Conservation (phyloP, 1,140 invertebrate species). For the Cardiocondyla obscurior region DNA sequence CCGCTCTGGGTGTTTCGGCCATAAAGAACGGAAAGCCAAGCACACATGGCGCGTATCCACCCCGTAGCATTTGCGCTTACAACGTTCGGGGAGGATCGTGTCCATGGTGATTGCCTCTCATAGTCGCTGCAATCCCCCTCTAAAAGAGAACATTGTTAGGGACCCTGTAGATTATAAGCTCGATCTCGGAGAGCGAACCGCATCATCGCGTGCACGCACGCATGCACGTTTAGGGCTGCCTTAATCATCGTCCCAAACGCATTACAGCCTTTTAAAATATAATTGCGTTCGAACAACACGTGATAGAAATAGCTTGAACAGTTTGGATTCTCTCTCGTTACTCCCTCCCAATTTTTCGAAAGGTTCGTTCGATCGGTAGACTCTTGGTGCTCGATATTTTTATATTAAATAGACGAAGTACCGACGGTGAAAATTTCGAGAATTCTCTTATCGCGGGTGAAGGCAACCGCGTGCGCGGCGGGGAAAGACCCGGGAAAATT, state of each 20-base stretch:
- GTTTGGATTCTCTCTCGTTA: too few species aligned
- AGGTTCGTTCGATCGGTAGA: conserved; percentile 6
- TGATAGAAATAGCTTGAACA: background rate
- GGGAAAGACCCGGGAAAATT: conserved; percentile 63
- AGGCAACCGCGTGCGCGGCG: background rate
- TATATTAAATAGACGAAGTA: background rate
- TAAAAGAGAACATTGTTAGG: conserved; percentile 22
- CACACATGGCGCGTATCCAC: background rate
- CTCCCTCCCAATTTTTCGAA: background rate
- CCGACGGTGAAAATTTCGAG: background rate
- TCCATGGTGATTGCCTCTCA: conserved; percentile 41
- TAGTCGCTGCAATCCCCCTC: conserved; percentile 3
- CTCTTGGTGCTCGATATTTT: background rate
- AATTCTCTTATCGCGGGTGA: background rate
- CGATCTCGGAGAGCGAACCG: conserved; percentile 24
- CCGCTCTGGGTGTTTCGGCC: background rate
- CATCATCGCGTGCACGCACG: background rate
- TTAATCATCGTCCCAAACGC: background rate
- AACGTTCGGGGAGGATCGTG: conserved; percentile 5
- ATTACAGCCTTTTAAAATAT: background rate
- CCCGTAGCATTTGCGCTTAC: background rate
- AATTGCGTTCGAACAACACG: background rate
- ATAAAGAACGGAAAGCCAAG: background rate
- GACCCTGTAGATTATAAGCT: conserved; percentile 24
- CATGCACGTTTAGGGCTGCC: background rate